A percentile compares a stretch with the other conserved stretches of the same genome.
Evolutionary conservation across 1,140 invertebrate genomes (phyloP).

Genomic region (Ips nitidus): DNA sequence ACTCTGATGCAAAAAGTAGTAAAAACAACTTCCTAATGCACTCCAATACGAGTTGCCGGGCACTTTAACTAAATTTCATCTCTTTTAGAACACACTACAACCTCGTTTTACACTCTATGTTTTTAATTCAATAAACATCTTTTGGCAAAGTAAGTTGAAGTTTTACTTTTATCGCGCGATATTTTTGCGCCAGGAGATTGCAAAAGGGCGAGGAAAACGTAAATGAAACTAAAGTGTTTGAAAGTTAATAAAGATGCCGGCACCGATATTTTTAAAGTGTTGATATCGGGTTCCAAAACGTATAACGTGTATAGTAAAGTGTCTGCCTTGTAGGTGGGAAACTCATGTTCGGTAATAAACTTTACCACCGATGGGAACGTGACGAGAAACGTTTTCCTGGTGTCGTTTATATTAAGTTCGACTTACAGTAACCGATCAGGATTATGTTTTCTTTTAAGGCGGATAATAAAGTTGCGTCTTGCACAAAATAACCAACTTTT

Average conservation of each 20-base stretch:
- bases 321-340: conserved; percentile 7
- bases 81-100: background rate
- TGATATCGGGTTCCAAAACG: conserved; percentile 14
- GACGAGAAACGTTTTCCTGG: background rate
- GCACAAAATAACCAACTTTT: too few species aligned
- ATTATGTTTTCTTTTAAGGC: too few species aligned
- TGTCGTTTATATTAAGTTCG: too few species aligned
- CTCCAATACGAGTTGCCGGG: too few species aligned
- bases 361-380: conserved; percentile 5
- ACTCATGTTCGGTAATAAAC: conserved; percentile 7
- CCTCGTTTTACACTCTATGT: conserved; percentile 16
- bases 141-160: conserved; percentile 21
- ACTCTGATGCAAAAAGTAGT: too few species aligned
- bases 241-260: conserved; percentile 26
- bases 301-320: conserved; percentile 9
- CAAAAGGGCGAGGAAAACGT: conserved; percentile 28
- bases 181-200: conserved; percentile 21
- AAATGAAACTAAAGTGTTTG: conserved; percentile 29
- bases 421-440: too few species aligned
- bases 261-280: conserved; percentile 30
- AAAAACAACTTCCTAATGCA: too few species aligned
- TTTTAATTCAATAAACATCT: conserved; percentile 31
- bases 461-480: too few species aligned
- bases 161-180: conserved; percentile 27
- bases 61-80: background rate